Percentiles rank a stretch among this genome's conserved stretches.
Conservation (phyloP, 53 echinoderm and acorn worm species). For the Hippasteria phrygiana region DNA sequence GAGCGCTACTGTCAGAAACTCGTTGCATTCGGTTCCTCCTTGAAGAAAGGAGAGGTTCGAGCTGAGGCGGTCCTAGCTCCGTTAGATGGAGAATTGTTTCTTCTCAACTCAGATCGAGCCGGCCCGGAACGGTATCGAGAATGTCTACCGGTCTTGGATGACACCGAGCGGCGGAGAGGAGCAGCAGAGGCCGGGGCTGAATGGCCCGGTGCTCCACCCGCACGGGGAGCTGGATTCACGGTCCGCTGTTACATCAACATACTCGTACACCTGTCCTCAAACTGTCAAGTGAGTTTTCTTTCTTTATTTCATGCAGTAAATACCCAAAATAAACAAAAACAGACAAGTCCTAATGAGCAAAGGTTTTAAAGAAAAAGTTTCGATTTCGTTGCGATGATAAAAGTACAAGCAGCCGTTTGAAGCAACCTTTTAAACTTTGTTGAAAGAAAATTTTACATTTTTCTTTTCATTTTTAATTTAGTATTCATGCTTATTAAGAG, state of each 20-base stretch:
- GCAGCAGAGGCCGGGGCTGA: conserved; percentile 7
- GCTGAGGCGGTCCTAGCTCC: not conserved
- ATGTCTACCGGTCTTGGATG: conserved; percentile 44
- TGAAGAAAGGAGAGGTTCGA: not conserved
- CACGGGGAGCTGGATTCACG: conserved; percentile 25
- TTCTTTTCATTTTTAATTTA: too few relatives aligned
- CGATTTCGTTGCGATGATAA: too few relatives aligned
- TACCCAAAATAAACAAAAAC: not conserved
- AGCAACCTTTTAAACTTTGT: too few relatives aligned
- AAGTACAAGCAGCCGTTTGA: too few relatives aligned
- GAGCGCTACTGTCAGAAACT: not conserved
- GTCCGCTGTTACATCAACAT: conserved; percentile 9
- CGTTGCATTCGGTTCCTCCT: not conserved
- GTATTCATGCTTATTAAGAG: too few relatives aligned
- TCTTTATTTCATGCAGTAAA: not conserved
- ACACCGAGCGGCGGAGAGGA: conserved; percentile 4
- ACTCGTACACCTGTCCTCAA: conserved; percentile 47
- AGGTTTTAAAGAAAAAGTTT: too few relatives aligned
- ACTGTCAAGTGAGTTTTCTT: conserved; percentile 38
- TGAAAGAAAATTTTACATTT: too few relatives aligned
- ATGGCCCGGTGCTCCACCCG: conserved; percentile 16
- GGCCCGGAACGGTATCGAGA: conserved; percentile 28
- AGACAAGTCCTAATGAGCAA: not conserved
- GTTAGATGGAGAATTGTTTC: conserved; percentile 54
- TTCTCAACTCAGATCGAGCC: conserved; percentile 21